Evolutionary conservation across 2,113 vertebrate species (phyloP).

Genomic region (Vicugna pacos): DNA sequence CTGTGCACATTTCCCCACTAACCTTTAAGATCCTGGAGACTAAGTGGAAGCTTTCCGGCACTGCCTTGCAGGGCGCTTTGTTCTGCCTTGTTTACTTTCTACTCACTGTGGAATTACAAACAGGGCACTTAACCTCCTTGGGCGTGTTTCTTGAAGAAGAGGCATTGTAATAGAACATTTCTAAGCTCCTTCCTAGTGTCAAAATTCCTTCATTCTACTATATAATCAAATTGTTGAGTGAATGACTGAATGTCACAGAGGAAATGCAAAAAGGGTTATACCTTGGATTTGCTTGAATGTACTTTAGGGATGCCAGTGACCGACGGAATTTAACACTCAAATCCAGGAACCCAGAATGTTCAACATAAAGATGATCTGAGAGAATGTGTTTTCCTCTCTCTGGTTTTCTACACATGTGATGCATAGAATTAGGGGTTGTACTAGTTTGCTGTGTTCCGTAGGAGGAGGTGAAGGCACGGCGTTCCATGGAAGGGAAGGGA

Average conservation of each 20-base stretch:
- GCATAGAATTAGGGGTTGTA: not conserved
- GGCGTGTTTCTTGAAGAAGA: conserved; percentile 4
- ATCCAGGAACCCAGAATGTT: not conserved
- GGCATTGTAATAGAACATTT: not conserved
- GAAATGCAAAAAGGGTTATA: conserved; percentile 1
- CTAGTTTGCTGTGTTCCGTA: not conserved
- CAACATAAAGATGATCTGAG: conserved; percentile 5
- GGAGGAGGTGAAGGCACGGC: not conserved
- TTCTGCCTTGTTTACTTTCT: conserved; percentile 64
- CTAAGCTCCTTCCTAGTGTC: not conserved
- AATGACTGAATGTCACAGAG: not conserved
- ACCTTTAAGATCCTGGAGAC: not conserved
- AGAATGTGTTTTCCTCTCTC: not conserved
- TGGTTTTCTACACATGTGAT: not conserved
- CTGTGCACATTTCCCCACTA: not conserved
- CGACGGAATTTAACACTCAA: conserved; percentile 7
- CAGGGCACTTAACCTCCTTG: conserved; percentile 3
- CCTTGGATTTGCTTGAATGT: not conserved
- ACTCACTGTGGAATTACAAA: conserved; percentile 42
- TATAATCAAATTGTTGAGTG: conserved; percentile 42
- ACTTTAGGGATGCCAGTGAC: conserved; percentile 29
- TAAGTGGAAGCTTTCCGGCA: not conserved
- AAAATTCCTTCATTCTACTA: conserved; percentile 32
- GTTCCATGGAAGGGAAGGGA: not conserved
- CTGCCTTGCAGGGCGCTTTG: conserved; percentile 16